These are phyloP conservation scores for Indicator indicator DNA, from an alignment of 2,113 vertebrate species.

Conservation along the genomic window DNA sequence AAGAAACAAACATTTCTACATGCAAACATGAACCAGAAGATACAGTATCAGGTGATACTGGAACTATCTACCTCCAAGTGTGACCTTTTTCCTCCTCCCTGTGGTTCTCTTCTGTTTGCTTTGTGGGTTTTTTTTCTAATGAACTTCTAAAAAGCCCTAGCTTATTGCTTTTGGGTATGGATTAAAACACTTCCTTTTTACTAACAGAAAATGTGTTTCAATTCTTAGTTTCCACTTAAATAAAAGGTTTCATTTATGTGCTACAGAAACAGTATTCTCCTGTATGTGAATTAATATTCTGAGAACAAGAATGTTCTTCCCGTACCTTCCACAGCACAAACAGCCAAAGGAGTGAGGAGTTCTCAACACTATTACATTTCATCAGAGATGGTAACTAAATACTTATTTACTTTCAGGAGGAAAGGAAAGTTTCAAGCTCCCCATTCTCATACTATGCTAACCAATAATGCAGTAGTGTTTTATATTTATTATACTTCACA, in stretches of 20 bases:
- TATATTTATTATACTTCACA: not conserved
- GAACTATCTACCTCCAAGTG: not conserved
- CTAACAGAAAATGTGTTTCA: not conserved
- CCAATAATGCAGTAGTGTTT: not conserved
- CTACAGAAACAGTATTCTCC: not conserved
- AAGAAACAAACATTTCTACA: not conserved
- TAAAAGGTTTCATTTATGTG: not conserved
- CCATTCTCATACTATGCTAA: not conserved
- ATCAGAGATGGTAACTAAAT: not conserved
- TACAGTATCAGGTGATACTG: not conserved
- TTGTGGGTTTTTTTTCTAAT: not conserved
- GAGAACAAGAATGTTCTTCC: not conserved
- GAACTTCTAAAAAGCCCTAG: not conserved
- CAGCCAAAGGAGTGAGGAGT: not conserved
- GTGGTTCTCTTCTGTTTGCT: no score
- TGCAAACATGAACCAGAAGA: not conserved
- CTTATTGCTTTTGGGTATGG: not conserved
- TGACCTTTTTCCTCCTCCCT: not conserved
- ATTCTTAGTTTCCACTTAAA: not conserved
- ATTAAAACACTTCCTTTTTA: not conserved
- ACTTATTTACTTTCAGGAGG: not conserved
- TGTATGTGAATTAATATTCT: not conserved
- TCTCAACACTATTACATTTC: not conserved
- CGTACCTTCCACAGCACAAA: not conserved
- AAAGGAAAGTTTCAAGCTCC: not conserved